Evolutionary conservation across 2,888 invertebrate genomes (phyloP).

Genomic region (Napeogenes inachia): DNA sequence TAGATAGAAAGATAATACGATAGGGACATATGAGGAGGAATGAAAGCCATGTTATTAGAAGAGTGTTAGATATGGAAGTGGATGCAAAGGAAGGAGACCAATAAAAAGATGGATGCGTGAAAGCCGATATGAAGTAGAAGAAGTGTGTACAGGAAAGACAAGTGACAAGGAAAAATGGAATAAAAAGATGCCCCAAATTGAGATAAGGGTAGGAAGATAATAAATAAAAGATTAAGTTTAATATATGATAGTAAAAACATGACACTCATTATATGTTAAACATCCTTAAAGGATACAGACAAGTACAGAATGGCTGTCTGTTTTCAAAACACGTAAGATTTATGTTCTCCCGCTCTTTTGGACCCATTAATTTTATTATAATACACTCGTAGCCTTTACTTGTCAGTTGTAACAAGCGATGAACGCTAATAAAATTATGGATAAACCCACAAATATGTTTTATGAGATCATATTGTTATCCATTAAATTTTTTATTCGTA

Average conservation of each 20-base stretch:
- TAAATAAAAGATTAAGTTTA: neutral
- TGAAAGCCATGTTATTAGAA: too few species aligned
- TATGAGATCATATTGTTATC: conserved; percentile 37
- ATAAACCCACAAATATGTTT: conserved; percentile 32
- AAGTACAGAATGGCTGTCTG: conserved; percentile 21
- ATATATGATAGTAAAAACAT: neutral
- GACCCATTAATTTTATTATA: conserved; percentile 28
- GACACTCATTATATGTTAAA: neutral
- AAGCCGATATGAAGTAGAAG: too few species aligned
- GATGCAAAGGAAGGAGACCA: too few species aligned
- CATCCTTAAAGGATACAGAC: conserved; percentile 13
- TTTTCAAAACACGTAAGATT: conserved; percentile 28
- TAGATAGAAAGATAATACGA: neutral
- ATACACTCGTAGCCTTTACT: conserved; percentile 28
- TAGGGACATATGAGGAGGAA: too few species aligned
- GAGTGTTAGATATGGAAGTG: too few species aligned
- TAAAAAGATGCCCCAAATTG: too few species aligned
- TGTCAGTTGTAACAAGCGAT: conserved; percentile 24
- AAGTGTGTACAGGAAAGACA: too few species aligned
- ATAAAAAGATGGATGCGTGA: too few species aligned
- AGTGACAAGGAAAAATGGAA: too few species aligned
- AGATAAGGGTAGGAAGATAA: too few species aligned
- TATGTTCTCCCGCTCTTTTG: conserved; percentile 26
- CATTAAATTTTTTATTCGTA: conserved; percentile 44
- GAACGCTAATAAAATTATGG: conserved; percentile 24